Conservation (phyloP, 2,113 vertebrate genomes). For the Suricata suricatta region DNA sequence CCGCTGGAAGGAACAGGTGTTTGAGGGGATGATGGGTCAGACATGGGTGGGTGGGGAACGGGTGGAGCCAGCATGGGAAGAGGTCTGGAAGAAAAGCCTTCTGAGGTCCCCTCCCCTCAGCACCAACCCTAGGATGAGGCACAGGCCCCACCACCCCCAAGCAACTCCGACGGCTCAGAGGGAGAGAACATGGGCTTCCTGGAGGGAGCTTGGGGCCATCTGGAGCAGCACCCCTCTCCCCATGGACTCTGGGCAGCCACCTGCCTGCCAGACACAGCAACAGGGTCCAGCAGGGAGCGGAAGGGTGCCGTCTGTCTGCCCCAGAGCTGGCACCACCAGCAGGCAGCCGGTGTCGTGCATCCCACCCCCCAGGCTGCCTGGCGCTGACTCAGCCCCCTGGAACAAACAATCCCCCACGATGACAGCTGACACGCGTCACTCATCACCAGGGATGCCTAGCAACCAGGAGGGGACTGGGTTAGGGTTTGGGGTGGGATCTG, state of each 20-base stretch:
- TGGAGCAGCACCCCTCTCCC: constrained; percentile 53
- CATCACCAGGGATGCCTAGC: constrained; percentile 74
- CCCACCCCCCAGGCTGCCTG: constrained; percentile 74
- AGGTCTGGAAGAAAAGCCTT: not conserved
- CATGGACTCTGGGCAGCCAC: constrained; percentile 43
- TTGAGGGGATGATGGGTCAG: not conserved
- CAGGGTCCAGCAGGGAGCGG: constrained; percentile 65
- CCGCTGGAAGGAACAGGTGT: not conserved
- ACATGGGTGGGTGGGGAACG: not conserved
- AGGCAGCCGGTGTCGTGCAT: constrained; percentile 62
- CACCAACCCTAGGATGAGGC: not conserved
- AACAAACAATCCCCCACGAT: constrained; percentile 75
- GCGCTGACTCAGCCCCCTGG: constrained; percentile 72
- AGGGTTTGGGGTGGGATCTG: constrained; percentile 36
- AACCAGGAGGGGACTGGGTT: constrained; percentile 13
- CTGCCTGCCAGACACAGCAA: constrained; percentile 41
- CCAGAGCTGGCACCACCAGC: constrained; percentile 59
- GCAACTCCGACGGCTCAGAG: not conserved
- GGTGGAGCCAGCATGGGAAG: not conserved
- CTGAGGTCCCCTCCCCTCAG: not conserved
- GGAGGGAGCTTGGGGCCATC: constrained; percentile 67
- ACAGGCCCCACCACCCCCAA: constrained; percentile 42
- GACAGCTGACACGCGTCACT: constrained; percentile 76
- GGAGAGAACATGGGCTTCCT: constrained; percentile 72
- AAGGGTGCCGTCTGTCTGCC: constrained; percentile 75